A percentile compares a stretch with the other conserved stretches of the same genome.
Conservation (phyloP, 2,888 invertebrate species). For the Drepana falcataria region DNA sequence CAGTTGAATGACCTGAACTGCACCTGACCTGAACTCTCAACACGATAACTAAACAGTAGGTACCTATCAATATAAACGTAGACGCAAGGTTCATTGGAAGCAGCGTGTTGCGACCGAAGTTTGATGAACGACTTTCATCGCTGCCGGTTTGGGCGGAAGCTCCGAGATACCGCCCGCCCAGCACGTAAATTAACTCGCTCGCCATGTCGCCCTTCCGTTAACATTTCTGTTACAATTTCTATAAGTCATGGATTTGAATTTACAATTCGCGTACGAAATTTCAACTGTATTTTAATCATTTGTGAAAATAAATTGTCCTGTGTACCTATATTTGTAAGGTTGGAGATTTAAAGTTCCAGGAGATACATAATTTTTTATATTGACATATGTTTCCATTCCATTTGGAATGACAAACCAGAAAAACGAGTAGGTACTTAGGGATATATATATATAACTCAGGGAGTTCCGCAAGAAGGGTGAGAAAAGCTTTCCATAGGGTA, state of each 20-base stretch:
- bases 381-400: too few species aligned
- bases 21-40: too few species aligned
- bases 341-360: too few species aligned
- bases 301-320: neutral
- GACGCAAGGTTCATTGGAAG: conserved; percentile 38
- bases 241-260: conserved; percentile 10
- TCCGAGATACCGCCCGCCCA: conserved; percentile 59
- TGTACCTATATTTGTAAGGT: too few species aligned
- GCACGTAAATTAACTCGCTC: conserved; percentile 57
- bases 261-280: conserved; percentile 8
- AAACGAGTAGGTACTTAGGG: too few species aligned
- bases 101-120: conserved; percentile 54
- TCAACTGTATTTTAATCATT: neutral
- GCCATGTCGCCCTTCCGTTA: conserved; percentile 49
- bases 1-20: too few species aligned
- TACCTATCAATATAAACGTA: neutral
- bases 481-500: too few species aligned
- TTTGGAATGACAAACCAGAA: too few species aligned
- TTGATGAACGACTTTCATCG: conserved; percentile 69
- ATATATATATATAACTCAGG: too few species aligned
- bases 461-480: too few species aligned
- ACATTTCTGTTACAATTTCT: conserved; percentile 37
- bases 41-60: too few species aligned
- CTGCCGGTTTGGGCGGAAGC: conserved; percentile 43
- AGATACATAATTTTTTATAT: too few species aligned